A percentile compares a stretch with the other conserved stretches of the same genome.
Conservation (phyloP, 1,140 invertebrate species). For the Cryptotermes secundus region DNA sequence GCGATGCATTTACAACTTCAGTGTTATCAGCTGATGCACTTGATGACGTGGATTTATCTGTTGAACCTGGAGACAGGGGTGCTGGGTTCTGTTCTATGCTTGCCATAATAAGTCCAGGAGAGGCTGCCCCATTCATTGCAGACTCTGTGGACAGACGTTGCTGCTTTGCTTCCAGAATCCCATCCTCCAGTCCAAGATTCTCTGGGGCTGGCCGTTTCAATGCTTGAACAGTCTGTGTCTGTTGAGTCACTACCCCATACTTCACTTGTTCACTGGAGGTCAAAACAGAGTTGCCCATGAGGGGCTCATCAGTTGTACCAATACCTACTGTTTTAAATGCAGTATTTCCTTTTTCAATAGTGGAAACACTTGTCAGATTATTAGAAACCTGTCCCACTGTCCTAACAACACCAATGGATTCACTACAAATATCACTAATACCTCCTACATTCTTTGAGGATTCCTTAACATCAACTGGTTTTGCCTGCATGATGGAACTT, state of each 20-base stretch:
- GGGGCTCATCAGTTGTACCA: neutral
- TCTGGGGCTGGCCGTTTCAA: slow-evolving; percentile 28
- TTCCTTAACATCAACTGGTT: slow-evolving; percentile 24
- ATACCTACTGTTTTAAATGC: slow-evolving; percentile 31
- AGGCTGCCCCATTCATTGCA: slow-evolving; percentile 24
- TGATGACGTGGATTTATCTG: slow-evolving; percentile 3
- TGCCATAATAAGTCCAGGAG: neutral
- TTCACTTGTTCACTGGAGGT: neutral
- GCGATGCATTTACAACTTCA: neutral
- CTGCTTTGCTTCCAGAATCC: slow-evolving; percentile 52
- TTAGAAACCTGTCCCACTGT: slow-evolving; percentile 23
- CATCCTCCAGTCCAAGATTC: slow-evolving; percentile 45
- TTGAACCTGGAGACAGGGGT: neutral
- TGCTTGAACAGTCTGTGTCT: slow-evolving; percentile 27
- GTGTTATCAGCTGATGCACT: neutral
- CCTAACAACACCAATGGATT: slow-evolving; percentile 16
- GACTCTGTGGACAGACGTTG: slow-evolving; percentile 42
- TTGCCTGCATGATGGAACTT: slow-evolving; percentile 20
- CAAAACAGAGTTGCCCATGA: slow-evolving; percentile 12
- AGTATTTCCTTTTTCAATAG: slow-evolving; percentile 9
- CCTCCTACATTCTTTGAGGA: neutral
- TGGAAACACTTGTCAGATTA: neutral
- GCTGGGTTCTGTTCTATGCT: neutral
- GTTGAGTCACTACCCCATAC: slow-evolving; percentile 20
- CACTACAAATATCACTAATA: neutral